Conservation (phyloP, 2,888 invertebrate genomes). For the Margaritifera margaritifera region DNA sequence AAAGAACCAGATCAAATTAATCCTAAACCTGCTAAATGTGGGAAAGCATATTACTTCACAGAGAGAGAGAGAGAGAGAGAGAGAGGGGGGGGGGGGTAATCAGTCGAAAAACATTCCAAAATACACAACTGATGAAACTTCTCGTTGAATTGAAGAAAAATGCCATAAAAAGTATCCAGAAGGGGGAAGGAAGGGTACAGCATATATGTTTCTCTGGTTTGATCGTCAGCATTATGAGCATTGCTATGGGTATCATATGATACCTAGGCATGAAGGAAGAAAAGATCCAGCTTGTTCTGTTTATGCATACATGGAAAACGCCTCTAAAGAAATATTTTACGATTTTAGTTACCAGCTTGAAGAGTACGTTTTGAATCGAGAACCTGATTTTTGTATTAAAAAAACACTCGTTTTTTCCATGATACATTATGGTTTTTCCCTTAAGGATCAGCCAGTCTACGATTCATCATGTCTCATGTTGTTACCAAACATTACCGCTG, state of each 20-base stretch:
- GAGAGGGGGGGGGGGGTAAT: no score
- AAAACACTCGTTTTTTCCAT: conserved; percentile 7
- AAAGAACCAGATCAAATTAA: no score
- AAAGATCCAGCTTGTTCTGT: conserved; percentile 8
- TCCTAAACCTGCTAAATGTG: not conserved
- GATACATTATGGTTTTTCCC: conserved; percentile 12
- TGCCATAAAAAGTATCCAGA: not conserved
- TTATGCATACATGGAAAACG: conserved; percentile 7
- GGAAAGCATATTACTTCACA: not conserved
- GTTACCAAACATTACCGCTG: conserved; percentile 6
- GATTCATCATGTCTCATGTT: conserved; percentile 5
- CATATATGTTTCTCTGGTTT: conserved; percentile 9
- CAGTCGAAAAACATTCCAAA: not conserved
- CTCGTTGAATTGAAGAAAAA: not conserved
- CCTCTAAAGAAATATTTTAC: conserved; percentile 11
- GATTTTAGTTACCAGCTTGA: conserved; percentile 15
- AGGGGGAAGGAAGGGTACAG: not conserved
- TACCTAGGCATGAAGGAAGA: not conserved
- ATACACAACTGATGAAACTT: not conserved
- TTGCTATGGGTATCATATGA: no score
- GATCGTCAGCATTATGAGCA: no score
- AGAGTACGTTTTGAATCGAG: conserved; percentile 15
- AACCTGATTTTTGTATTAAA: conserved; percentile 7
- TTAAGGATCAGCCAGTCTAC: conserved; percentile 2
- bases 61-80: no score